phyloP scores from a whole-genome alignment of 2,113 vertebrate genomes.

The Onychostoma macrolepis region DNA sequence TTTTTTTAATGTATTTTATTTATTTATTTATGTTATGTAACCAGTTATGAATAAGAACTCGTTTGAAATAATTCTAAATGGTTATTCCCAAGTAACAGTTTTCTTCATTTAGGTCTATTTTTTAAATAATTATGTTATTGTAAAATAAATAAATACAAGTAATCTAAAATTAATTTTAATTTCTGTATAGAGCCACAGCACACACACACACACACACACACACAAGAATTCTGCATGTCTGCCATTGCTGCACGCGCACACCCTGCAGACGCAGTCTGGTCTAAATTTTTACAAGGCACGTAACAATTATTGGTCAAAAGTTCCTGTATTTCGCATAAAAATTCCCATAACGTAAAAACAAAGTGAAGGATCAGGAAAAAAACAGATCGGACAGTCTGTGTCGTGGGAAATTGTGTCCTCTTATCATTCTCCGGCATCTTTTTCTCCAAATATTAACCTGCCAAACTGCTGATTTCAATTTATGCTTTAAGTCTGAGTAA shows the following conservation, averaged over 20 bases:
- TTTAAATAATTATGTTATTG: background rate
- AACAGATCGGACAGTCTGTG: constrained; percentile 17
- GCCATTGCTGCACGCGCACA: background rate
- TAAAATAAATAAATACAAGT: background rate
- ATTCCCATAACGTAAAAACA: background rate
- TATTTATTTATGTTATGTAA: background rate
- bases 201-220: background rate
- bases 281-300: background rate
- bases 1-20: no score
- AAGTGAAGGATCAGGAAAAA: constrained; percentile 34
- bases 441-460: constrained; percentile 61
- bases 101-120: background rate
- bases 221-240: background rate
- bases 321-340: background rate
- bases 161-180: background rate
- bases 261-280: background rate
- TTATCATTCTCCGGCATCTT: constrained; percentile 67
- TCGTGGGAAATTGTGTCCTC: constrained; percentile 70
- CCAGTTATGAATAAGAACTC: background rate
- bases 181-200: background rate
- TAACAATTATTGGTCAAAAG: constrained; percentile 3
- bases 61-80: background rate
- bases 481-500: constrained; percentile 74
- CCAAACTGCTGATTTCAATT: constrained; percentile 68
- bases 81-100: background rate